phyloP scores from a whole-genome alignment of 2,888 invertebrate species.

The Hylaea fasciaria region DNA sequence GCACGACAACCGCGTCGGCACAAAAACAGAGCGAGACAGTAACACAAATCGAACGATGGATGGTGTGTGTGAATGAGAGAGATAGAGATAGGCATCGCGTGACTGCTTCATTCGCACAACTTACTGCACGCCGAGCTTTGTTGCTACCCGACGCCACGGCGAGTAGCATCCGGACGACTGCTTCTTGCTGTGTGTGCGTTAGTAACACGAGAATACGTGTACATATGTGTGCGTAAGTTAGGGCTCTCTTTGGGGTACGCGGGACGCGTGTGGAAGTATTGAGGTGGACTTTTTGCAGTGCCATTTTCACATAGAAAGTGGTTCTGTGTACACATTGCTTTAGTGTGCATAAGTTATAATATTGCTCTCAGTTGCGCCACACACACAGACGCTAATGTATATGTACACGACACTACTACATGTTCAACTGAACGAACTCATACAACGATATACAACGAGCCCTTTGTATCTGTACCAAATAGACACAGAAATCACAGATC shows the following conservation, averaged over 20 bases:
- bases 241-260: constrained; percentile 32
- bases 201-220: constrained; percentile 66
- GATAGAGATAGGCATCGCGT: constrained; percentile 68
- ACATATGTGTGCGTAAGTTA: constrained; percentile 71
- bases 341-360: no score
- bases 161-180: constrained; percentile 90
- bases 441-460: no score
- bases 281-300: constrained; percentile 44
- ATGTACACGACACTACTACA: no score
- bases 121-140: constrained; percentile 98
- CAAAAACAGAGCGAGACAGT: constrained; percentile 52
- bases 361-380: no score
- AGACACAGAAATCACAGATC: no score
- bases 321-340: no score
- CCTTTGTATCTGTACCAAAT: no score
- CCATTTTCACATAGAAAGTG: no score
- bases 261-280: constrained; percentile 48
- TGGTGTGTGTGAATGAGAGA: constrained; percentile 69
- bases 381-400: no score
- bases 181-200: constrained; percentile 85
- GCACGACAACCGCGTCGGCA: constrained; percentile 19
- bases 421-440: no score
- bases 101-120: constrained; percentile 76
- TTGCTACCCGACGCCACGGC: constrained; percentile 97
- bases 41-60: constrained; percentile 55